Evolutionary conservation across 2,797 vertebrate genomes (phyloP).

Genomic region (Parauchenoglanis punctatus): DNA sequence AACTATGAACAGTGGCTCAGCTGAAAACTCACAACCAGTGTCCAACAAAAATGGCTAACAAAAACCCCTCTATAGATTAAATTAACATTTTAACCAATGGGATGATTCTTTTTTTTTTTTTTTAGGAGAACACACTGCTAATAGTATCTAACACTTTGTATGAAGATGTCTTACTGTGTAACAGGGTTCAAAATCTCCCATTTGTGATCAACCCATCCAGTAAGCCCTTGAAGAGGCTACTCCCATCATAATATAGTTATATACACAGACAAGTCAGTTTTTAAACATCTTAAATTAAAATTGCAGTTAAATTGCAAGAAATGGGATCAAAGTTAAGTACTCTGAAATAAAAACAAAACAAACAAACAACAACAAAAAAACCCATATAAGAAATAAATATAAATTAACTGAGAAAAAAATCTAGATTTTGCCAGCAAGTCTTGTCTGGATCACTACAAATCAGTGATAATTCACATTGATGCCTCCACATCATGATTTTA

Average conservation of each 20-base stretch:
- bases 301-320: not conserved
- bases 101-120: not conserved
- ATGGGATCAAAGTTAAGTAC: not conserved
- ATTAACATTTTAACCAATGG: not conserved
- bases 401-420: not conserved
- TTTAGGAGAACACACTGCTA: not conserved
- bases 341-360: not conserved
- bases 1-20: constrained; percentile 5
- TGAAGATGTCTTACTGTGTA: not conserved
- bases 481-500: not conserved
- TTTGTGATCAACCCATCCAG: not conserved
- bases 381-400: not conserved
- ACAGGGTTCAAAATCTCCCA: not conserved
- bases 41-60: constrained; percentile 12
- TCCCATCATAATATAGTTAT: not conserved
- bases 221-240: no score
- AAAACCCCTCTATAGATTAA: constrained; percentile 16
- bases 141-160: not conserved
- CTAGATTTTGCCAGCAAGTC: not conserved
- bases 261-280: not conserved
- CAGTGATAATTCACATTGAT: not conserved
- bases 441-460: not conserved
- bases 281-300: not conserved
- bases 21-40: not conserved
- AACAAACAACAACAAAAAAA: not conserved